Conservation (phyloP, 2,113 vertebrate species). For the Microtus richardsoni region DNA sequence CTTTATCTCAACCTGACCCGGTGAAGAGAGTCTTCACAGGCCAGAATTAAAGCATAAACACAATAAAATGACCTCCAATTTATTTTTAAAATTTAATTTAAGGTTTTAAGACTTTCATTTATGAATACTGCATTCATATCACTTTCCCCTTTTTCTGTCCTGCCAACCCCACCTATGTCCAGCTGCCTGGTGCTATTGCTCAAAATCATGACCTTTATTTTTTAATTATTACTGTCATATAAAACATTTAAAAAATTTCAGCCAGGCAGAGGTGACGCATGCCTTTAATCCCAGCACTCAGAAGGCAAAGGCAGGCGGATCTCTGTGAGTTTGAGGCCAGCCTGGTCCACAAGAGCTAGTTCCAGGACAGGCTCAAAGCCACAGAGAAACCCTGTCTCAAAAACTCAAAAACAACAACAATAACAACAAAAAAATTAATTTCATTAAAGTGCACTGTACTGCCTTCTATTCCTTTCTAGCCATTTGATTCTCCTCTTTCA, state of each 20-base stretch:
- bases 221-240: background rate
- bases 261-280: rapidly evolving
- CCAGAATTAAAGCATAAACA: background rate
- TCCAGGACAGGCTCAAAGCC: no score
- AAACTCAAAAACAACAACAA: no score
- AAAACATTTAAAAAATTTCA: background rate
- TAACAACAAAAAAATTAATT: background rate
- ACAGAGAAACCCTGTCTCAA: no score
- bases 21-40: background rate
- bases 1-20: background rate
- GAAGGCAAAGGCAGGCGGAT: no score
- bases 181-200: no score
- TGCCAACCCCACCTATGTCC: no score
- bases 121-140: background rate
- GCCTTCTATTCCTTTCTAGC: background rate
- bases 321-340: no score
- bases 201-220: background rate
- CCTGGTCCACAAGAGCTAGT: no score
- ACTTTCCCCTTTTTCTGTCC: background rate
- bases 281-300: no score
- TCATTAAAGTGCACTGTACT: background rate
- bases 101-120: background rate
- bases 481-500: background rate
- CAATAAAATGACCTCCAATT: background rate
- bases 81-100: background rate